Evolutionary conservation across 2,888 invertebrate genomes (phyloP).

Genomic region (Micoletzkya japonica): DNA sequence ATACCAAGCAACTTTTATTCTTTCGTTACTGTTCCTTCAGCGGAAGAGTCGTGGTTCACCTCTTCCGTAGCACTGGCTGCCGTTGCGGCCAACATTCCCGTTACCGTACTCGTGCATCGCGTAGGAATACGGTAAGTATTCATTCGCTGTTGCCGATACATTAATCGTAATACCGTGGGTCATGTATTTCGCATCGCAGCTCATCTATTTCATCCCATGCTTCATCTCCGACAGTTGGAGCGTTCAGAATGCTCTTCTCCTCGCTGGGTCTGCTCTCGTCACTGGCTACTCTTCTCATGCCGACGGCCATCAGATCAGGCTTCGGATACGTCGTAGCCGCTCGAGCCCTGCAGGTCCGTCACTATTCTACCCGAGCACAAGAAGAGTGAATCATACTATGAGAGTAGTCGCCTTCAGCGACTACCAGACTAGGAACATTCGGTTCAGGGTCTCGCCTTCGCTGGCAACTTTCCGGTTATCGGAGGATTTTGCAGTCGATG

Average conservation of each 20-base stretch:
- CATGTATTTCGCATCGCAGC: not conserved
- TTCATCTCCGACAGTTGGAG: not conserved
- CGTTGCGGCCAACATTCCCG: conserved; percentile 48
- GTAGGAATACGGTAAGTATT: conserved; percentile 34
- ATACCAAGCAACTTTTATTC: too few species aligned
- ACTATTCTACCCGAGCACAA: not conserved
- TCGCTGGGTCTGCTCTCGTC: conserved; percentile 46
- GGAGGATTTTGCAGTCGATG: conserved; percentile 53
- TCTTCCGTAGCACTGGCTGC: conserved; percentile 49
- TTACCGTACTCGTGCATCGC: conserved; percentile 44
- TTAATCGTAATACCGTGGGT: not conserved
- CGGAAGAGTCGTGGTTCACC: conserved; percentile 37
- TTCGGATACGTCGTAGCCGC: conserved; percentile 45
- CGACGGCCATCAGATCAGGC: conserved; percentile 41
- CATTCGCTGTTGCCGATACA: not conserved
- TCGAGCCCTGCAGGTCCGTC: conserved; percentile 39
- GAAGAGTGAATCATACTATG: not conserved
- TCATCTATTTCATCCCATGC: not conserved
- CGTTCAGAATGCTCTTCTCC: conserved; percentile 40
- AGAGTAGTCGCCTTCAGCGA: too few species aligned
- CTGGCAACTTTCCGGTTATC: conserved; percentile 54
- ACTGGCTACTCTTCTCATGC: conserved; percentile 42
- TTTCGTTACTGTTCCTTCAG: too few species aligned
- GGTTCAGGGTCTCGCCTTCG: conserved; percentile 46
- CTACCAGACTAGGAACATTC: not conserved